phyloP scores from a whole-genome alignment of 2,888 invertebrate species.

The Tuta absoluta region DNA sequence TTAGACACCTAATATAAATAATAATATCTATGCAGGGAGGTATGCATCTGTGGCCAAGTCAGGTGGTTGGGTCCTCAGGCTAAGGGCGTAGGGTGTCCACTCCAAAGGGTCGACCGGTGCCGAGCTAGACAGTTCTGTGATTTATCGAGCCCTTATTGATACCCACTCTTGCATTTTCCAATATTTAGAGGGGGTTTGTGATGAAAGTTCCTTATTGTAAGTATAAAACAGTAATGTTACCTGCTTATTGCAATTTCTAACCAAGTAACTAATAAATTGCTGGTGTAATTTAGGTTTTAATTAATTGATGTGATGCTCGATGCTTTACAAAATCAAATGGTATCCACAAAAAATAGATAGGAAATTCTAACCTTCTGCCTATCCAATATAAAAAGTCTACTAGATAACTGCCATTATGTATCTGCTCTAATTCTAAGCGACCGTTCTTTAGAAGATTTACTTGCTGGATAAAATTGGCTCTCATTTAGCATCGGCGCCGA shows the following conservation, averaged over 20 bases:
- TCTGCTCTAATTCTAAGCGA: constrained; percentile 45
- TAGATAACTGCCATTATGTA: constrained; percentile 16
- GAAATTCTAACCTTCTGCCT: not conserved
- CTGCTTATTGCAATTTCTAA: too few relatives aligned
- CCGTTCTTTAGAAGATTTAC: constrained; percentile 65
- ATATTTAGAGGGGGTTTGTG: constrained; percentile 25
- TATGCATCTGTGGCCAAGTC: constrained; percentile 57
- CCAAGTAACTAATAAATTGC: too few relatives aligned
- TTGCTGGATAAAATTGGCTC: constrained; percentile 71
- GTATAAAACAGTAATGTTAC: too few relatives aligned
- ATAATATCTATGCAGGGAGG: constrained; percentile 21
- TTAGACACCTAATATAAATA: constrained; percentile 6
- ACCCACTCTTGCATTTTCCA: constrained; percentile 69
- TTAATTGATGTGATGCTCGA: too few relatives aligned
- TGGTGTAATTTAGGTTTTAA: too few relatives aligned
- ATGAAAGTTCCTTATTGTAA: not conserved
- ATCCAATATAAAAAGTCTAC: not conserved
- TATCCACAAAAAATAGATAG: not conserved
- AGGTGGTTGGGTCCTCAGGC: constrained; percentile 50
- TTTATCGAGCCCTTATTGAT: constrained; percentile 72
- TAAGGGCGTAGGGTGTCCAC: constrained; percentile 56
- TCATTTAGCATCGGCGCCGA: constrained; percentile 76
- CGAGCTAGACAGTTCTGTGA: constrained; percentile 68
- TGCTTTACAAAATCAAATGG: too few relatives aligned
- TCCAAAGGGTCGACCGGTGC: constrained; percentile 62